Base-by-base conservation (phyloP, 2,113 vertebrate species). In the Harpagus bidentatus region DNA sequence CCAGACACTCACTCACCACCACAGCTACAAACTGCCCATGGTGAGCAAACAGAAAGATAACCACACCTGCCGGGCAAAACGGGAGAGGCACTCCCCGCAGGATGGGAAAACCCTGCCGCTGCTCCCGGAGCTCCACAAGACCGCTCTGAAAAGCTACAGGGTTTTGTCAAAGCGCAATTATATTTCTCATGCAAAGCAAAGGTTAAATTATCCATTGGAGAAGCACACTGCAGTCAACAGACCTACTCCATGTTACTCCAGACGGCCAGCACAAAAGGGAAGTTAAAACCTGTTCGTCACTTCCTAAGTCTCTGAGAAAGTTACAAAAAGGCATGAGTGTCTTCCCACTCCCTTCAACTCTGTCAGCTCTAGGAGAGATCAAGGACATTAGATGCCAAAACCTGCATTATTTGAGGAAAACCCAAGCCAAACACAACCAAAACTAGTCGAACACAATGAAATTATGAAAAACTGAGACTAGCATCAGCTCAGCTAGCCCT, bases 11-110 rank as follows among this genome's bases (percentile, higher is more conserved):
- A 5, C 38, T 17, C 31, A 16, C 25, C 70, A 31, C 16, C 40
- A 15, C 40, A 36, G 25, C 50, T 34, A 26, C 53, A 13, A 26
- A 13, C 42, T 1, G 16, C 78, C 50, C 63, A 9, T 6, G 42
- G 52, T 6, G 8, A 31, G 43, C 53, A 28, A 47, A 32, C 10
- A 10, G 52, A 7, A 21, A 11, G 18, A 19, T 5, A 25, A 38
- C 19, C 6, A 28, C n/a, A 26, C 13, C 34, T 13, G 1, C 21
- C 8, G 1, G 38, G 26, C 26, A 36, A 26, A 28, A 8, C 1
- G 4, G 48, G 69, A 38, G 69, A 38, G 69, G 26, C 32, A 17
- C 21, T 34, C 42, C 42, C 42, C 7, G 5, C 32, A 22, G 1
- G 42, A 6, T 3, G 11, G 19, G 26, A 55, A 52, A 36, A 53